Evolutionary conservation across 2,113 vertebrate species (phyloP), one percentile per base, ranked within the genome.

Genomic region (Copsychus sechellarum): DNA sequence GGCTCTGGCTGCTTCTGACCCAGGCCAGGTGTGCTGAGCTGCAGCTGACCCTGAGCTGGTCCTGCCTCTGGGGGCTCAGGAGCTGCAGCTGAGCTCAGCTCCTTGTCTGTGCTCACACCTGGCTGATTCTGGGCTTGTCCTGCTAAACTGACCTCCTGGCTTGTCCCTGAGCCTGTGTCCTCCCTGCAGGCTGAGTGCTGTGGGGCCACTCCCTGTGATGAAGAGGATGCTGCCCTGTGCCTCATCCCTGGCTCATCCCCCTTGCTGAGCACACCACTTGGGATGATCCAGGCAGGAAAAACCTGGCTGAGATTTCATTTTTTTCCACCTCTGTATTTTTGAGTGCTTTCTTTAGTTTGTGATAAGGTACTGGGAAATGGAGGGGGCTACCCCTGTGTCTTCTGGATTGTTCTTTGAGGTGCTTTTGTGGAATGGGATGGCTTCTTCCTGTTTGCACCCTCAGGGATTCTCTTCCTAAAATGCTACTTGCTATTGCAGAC

Each of bases 21-120:
- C 9, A 19, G 51, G 14, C 12, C 65, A 50, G 43, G 43, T 13
- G 28, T 38, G 58, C 38, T 29, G 9, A 1, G 26, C 21, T 25
- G 58, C 43, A 80, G 31, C 81, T 11, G 54, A 2, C 12, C 0
- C 57, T 11, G 47, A 28, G 62, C 43, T 34, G 29, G 48, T 8
- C 2, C 1, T 21, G 34, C 5, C 51, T n/a, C 3, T 0, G 8
- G 1, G 21, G 21, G 20, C 69, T 81, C 50, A 34, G 61, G 40
- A 72, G 48, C 58, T 72, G 15, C 7, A 9, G 36, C 14, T 36
- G 9, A 69, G 34, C 34, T 48, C 48, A 69, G 51, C 17, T 42
- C 19, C 2, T 47, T 23, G 6, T 9, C 7, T 65, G 7, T 21
- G 24, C 8, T 61, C 4, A 6, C 3, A 1, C 11, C 23, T 36